These are phyloP conservation scores for Torymus texanus DNA, from an alignment of 2,888 invertebrate species.

Conservation along the genomic window DNA sequence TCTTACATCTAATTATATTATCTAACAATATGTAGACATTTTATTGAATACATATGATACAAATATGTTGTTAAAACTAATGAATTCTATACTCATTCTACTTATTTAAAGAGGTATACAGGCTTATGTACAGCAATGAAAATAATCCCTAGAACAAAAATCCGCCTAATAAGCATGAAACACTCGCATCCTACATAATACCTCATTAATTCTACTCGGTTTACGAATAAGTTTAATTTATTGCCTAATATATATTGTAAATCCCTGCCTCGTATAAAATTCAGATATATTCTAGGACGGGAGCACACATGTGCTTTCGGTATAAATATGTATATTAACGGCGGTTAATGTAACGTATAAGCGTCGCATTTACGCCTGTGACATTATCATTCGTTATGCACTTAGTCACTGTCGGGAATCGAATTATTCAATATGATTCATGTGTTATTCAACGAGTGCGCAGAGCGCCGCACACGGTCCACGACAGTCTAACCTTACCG, in stretches of 20 bases:
- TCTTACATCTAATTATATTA: too few relatives aligned
- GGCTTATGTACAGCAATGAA: background rate
- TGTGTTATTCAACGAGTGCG: conserved; percentile 29
- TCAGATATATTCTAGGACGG: too few relatives aligned
- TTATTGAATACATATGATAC: too few relatives aligned
- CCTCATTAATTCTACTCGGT: background rate
- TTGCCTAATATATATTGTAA: too few relatives aligned
- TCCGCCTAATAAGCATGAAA: background rate
- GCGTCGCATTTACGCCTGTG: conserved; percentile 11
- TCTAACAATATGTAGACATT: too few relatives aligned
- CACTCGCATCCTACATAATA: conserved; percentile 1
- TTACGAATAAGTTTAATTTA: conserved; percentile 33
- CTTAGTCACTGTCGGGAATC: conserved; percentile 28
- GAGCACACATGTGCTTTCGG: too few relatives aligned
- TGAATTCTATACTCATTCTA: too few relatives aligned
- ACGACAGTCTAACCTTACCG: conserved; percentile 21
- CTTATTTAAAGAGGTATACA: too few relatives aligned
- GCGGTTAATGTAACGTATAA: conserved; percentile 17
- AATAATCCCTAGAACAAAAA: background rate
- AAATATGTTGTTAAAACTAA: too few relatives aligned
- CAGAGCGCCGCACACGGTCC: background rate
- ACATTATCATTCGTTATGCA: conserved; percentile 39
- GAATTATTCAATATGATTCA: conserved; percentile 44
- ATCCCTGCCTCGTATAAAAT: too few relatives aligned
- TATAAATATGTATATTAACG: conserved; percentile 34